Percentiles rank a stretch among this genome's conserved stretches.
These are phyloP conservation scores for Glandiceps talaboti DNA, from an alignment of 53 echinoderm and acorn worm species.

Conservation along the genomic window DNA sequence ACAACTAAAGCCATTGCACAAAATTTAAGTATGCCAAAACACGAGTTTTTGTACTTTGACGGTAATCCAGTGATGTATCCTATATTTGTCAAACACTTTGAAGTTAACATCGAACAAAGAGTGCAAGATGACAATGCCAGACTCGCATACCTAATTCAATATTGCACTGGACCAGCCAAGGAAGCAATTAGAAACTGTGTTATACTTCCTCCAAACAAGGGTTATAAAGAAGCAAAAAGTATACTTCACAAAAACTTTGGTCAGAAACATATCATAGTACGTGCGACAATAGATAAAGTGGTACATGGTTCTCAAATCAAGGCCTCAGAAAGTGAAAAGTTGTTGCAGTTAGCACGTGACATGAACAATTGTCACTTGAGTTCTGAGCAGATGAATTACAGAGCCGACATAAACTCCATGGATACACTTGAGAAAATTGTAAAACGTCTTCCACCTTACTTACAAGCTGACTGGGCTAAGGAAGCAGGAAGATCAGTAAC, in stretches of 20 bases:
- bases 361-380: slow-evolving; percentile 61
- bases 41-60: slow-evolving; percentile 30
- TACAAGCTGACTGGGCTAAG: neutral
- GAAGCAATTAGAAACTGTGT: slow-evolving; percentile 30
- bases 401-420: slow-evolving; percentile 40
- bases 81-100: slow-evolving; percentile 37
- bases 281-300: slow-evolving; percentile 24
- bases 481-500: neutral
- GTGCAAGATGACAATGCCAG: slow-evolving; percentile 14
- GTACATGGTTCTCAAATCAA: slow-evolving; percentile 22
- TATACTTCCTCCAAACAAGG: slow-evolving; percentile 16
- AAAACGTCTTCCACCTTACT: neutral
- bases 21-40: slow-evolving; percentile 42
- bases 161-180: slow-evolving; percentile 30
- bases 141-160: slow-evolving; percentile 38
- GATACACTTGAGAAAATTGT: slow-evolving; percentile 51
- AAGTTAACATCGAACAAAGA: slow-evolving; percentile 26
- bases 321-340: slow-evolving; percentile 10
- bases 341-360: slow-evolving; percentile 48
- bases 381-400: slow-evolving; percentile 41
- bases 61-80: slow-evolving; percentile 55
- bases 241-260: slow-evolving; percentile 55
- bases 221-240: slow-evolving; percentile 15
- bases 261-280: slow-evolving; percentile 31
- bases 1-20: neutral